Evolutionary conservation across 2,888 invertebrate species (phyloP), one percentile per base, ranked within the genome.

Genomic region (Parelbella ahira): DNA sequence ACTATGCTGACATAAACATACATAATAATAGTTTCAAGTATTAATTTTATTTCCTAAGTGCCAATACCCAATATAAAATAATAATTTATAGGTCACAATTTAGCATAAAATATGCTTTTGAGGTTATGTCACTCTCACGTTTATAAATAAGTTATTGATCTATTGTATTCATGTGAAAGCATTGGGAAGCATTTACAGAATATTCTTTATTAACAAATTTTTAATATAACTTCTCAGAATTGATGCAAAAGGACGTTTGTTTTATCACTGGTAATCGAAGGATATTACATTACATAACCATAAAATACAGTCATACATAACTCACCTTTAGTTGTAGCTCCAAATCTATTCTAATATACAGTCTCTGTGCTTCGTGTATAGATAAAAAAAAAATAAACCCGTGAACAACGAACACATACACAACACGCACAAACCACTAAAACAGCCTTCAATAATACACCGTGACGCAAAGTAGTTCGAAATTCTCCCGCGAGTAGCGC

Each of bases 281-380:
- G 27, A 20, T 21, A 21, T 20, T 24, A 19, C n/a, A 60, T 83
- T 82, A 83, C 70, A 83, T 83, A 83, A 83, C 60, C 63, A 51
- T 43, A 45, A 43, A 48, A 44, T 57, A 37, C 42, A 47, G 48
- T 47, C 20, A 9, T 43, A 44, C 27, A 45, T 37, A 55, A 63
- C 81, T 79, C 70, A 83, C 83, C 82, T 71, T 63, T 33, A 8
- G 11, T 39, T 39, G 24, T 11, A 24, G 7, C 15, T 51, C 37
- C 48, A 45, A 43, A 27, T 46, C 15, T 39, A 29, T 23, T 36
- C 20, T 20, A 24, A 37, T 25, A 19, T 37, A 24, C 12, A 33
- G 24, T 37, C 37, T 29, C 28, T 13, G 28, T 37, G 38, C 32
- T 39, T 37, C 9, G 12, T 23, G 32, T 21, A 41, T 24, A 18